Conservation (phyloP, 2,113 vertebrate species). For the Oncorhynchus mykiss region DNA sequence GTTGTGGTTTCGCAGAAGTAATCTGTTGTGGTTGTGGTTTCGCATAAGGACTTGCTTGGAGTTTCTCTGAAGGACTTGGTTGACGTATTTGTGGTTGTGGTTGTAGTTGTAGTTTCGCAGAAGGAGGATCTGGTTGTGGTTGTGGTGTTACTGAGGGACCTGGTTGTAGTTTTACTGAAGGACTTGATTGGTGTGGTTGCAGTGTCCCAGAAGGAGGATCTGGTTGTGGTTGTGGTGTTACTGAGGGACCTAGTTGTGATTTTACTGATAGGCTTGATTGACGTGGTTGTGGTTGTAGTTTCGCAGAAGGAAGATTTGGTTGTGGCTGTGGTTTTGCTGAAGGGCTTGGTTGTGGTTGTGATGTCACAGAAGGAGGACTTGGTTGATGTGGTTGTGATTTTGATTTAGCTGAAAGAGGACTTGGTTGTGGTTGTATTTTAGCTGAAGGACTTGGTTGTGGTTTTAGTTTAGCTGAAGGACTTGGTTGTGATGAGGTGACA, state of each 20-base stretch:
- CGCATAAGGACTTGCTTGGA: not conserved
- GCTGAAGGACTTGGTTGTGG: not conserved
- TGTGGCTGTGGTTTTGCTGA: not conserved
- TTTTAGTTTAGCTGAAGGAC: not conserved
- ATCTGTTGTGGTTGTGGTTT: conserved; percentile 9
- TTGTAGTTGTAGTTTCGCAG: not conserved
- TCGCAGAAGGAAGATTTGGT: not conserved
- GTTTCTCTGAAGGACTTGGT: no score
- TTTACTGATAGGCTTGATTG: not conserved
- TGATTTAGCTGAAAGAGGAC: no score
- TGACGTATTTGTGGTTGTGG: no score
- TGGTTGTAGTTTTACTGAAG: not conserved
- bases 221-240: not conserved
- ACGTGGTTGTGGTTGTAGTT: not conserved
- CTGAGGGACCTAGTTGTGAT: not conserved
- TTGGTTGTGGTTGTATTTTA: not conserved
- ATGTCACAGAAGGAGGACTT: no score
- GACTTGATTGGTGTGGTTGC: no score
- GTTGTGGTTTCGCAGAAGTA: conserved; percentile 19
- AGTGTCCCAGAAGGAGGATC: no score
- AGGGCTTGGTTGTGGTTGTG: not conserved
- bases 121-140: no score
- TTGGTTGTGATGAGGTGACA: not conserved
- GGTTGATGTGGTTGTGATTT: no score
- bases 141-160: no score